A percentile compares a stretch with the other conserved stretches of the same genome.
Evolutionary conservation across 2,888 invertebrate genomes (phyloP).

Genomic region (Epistrophella euchroma): DNA sequence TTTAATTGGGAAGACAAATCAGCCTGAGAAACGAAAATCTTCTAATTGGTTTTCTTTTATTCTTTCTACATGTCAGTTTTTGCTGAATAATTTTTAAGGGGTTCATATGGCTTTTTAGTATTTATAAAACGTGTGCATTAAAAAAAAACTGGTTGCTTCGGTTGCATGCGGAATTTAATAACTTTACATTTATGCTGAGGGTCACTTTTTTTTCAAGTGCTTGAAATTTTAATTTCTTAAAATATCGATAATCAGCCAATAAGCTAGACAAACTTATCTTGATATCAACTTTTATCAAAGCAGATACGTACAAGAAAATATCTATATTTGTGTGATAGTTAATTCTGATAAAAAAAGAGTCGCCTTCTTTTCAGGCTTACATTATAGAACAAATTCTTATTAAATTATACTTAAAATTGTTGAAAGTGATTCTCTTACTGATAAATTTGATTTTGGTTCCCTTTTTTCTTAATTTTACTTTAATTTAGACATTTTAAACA

Average conservation of each 20-base stretch:
- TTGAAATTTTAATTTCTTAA: neutral
- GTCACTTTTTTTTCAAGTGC: neutral
- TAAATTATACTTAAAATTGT: neutral
- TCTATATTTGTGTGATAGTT: neutral
- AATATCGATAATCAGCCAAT: neutral
- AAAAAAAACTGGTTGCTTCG: neutral
- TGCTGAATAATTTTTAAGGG: neutral
- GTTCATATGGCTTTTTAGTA: neutral
- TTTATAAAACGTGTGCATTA: neutral
- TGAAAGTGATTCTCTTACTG: neutral
- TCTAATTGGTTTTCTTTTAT: too few relatives aligned
- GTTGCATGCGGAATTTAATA: neutral
- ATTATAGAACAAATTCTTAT: neutral
- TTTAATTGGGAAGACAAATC: neutral
- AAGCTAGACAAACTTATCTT: neutral
- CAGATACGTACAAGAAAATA: neutral
- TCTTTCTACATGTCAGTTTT: neutral
- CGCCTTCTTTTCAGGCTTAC: neutral
- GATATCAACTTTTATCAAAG: neutral
- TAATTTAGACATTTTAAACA: neutral
- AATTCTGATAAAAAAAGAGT: neutral
- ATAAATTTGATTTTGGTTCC: conserved; percentile 1
- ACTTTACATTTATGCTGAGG: neutral
- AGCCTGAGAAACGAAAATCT: too few relatives aligned
- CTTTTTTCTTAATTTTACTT: neutral